These are phyloP conservation scores for Calyptommatus sinebrachiatus DNA, from an alignment of 2,113 vertebrate species.

Conservation along the genomic window DNA sequence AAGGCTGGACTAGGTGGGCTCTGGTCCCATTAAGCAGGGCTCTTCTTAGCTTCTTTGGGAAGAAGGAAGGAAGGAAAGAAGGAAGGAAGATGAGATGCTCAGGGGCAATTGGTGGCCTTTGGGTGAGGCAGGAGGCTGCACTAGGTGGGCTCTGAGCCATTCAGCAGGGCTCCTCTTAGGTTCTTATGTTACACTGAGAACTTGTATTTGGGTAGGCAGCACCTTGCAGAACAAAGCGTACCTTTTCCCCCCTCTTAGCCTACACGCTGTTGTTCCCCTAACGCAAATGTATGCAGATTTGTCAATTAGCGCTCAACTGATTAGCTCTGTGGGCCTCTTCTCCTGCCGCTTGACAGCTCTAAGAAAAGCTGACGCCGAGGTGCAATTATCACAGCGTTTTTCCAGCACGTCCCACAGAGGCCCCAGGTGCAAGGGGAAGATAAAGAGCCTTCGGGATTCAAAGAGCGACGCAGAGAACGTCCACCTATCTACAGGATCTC, in stretches of 20 bases:
- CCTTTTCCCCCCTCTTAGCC: not conserved
- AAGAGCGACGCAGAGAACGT: too few species aligned
- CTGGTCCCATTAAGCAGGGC: too few species aligned
- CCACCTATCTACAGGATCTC: not conserved
- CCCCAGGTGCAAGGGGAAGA: too few species aligned
- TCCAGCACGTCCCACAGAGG: not conserved
- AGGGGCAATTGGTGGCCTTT: not conserved
- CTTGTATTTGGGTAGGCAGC: too few species aligned
- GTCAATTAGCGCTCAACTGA: not conserved
- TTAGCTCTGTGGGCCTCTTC: not conserved
- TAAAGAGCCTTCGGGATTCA: not conserved
- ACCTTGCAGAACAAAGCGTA: not conserved
- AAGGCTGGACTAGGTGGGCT: too few species aligned
- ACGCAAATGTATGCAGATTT: not conserved
- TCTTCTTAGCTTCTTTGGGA: too few species aligned
- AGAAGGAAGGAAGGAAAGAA: too few species aligned
- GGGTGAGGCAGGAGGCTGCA: not conserved
- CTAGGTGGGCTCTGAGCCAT: too few species aligned
- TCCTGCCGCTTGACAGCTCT: not conserved
- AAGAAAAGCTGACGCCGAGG: not conserved
- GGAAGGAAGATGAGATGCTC: conserved; percentile 6
- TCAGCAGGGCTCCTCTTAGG: too few species aligned
- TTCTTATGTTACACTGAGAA: too few species aligned
- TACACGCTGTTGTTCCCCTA: not conserved
- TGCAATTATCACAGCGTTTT: not conserved